phyloP scores from a whole-genome alignment of 2,797 vertebrate species.

The Monodelphis domestica region DNA sequence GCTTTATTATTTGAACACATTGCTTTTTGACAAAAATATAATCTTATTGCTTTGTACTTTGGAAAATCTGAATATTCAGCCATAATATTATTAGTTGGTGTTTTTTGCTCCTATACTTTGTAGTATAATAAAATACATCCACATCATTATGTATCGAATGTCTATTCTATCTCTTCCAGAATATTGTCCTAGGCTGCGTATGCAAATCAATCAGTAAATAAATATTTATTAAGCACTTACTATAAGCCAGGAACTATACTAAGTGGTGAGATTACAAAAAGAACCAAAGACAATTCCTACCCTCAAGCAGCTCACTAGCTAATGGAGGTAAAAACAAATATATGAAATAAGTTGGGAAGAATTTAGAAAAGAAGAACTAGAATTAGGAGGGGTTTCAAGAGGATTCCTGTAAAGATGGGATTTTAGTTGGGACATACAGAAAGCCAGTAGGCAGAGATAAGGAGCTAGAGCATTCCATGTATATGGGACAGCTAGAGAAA shows the following conservation, averaged over 20 bases:
- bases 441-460: neutral
- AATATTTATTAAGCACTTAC: neutral
- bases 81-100: neutral
- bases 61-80: neutral
- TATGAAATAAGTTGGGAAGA: neutral
- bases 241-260: neutral
- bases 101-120: neutral
- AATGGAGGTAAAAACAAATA: slow-evolving; percentile 1
- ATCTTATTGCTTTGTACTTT: neutral
- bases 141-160: neutral
- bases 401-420: neutral
- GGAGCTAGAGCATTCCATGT: neutral
- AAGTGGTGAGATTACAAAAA: neutral
- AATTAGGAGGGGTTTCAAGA: neutral
- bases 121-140: neutral
- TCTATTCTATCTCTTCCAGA: neutral
- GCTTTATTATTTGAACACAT: slow-evolving; percentile 2
- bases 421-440: neutral
- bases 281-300: neutral
- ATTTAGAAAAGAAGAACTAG: neutral
- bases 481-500: neutral
- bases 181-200: neutral
- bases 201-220: neutral
- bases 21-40: slow-evolving; percentile 6
- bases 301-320: neutral